phyloP scores from a whole-genome alignment of 1,140 invertebrate species.

The Chionoecetes opilio region DNA sequence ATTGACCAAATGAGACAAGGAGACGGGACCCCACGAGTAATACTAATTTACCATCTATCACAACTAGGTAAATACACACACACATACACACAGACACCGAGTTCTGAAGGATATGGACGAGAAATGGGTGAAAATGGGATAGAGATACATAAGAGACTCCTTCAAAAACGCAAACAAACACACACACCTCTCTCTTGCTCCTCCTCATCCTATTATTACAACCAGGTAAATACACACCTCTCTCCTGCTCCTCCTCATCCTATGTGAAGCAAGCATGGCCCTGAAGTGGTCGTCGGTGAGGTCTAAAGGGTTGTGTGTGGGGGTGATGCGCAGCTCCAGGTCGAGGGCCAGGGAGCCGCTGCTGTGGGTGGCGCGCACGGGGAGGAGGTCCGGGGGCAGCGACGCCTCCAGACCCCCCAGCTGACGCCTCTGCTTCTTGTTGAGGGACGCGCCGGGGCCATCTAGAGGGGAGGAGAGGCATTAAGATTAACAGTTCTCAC shows the following conservation, averaged over 20 bases:
- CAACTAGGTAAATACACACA: constrained; percentile 8
- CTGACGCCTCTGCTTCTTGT: constrained; percentile 85
- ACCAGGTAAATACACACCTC: constrained; percentile 86
- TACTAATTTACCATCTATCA: neutral
- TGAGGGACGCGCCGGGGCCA: constrained; percentile 85
- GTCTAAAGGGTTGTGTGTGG: constrained; percentile 85
- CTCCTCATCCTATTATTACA: too few species aligned
- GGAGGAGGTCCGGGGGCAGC: constrained; percentile 85
- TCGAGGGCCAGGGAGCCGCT: constrained; percentile 84
- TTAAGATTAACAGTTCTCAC: too few species aligned
- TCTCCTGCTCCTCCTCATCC: constrained; percentile 85
- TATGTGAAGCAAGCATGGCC: constrained; percentile 82
- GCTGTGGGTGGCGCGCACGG: constrained; percentile 84
- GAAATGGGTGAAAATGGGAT: too few species aligned
- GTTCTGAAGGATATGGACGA: too few species aligned
- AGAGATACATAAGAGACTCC: too few species aligned
- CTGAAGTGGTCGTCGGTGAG: constrained; percentile 85
- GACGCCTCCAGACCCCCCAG: constrained; percentile 83
- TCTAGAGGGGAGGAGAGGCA: constrained; percentile 83
- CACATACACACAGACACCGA: neutral
- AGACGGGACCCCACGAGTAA: neutral
- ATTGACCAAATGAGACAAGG: neutral
- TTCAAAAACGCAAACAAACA: too few species aligned
- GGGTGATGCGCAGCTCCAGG: constrained; percentile 84
- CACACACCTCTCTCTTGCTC: too few species aligned